These are phyloP conservation scores for Clavelina lepadiformis DNA, from an alignment of 23 tunicate genomes.

Conservation along the genomic window DNA sequence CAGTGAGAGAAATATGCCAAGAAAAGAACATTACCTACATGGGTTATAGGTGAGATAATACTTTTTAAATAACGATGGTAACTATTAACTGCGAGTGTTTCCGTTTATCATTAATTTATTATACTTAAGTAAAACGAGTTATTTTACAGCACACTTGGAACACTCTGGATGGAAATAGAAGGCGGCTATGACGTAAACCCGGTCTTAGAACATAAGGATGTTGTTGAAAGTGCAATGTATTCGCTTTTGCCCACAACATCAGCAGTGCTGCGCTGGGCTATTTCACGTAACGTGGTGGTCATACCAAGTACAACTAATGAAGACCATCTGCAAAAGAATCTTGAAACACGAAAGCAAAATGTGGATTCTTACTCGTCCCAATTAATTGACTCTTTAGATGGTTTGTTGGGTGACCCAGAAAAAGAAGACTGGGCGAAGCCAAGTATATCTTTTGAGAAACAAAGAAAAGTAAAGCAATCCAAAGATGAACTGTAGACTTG, in stretches of 20 bases:
- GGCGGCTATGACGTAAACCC: slow-evolving; percentile 16
- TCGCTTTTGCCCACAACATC: slow-evolving; percentile 13
- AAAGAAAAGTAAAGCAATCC: neutral
- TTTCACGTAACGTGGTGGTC: slow-evolving; percentile 25
- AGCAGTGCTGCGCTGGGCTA: slow-evolving; percentile 39
- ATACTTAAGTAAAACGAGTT: neutral
- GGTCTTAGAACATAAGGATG: neutral
- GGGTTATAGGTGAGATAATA: slow-evolving; percentile 63
- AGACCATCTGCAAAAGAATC: slow-evolving; percentile 37
- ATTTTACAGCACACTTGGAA: slow-evolving; percentile 11
- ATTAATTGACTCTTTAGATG: slow-evolving; percentile 11
- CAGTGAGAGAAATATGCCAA: slow-evolving; percentile 25
- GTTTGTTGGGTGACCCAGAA: slow-evolving; percentile 7
- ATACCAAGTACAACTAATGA: slow-evolving; percentile 36
- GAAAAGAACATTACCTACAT: slow-evolving; percentile 39
- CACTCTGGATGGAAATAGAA: slow-evolving; percentile 16
- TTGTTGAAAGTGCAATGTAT: neutral
- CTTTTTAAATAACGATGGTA: no score
- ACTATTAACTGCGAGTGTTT: no score
- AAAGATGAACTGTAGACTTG: neutral
- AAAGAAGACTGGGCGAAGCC: neutral
- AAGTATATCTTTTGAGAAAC: no score
- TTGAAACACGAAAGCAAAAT: slow-evolving; percentile 2
- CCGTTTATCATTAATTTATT: no score
- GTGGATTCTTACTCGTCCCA: neutral